Evolutionary conservation across 2,797 vertebrate species (phyloP), one percentile per base, ranked within the genome.

Genomic region (Malurus splendens): DNA sequence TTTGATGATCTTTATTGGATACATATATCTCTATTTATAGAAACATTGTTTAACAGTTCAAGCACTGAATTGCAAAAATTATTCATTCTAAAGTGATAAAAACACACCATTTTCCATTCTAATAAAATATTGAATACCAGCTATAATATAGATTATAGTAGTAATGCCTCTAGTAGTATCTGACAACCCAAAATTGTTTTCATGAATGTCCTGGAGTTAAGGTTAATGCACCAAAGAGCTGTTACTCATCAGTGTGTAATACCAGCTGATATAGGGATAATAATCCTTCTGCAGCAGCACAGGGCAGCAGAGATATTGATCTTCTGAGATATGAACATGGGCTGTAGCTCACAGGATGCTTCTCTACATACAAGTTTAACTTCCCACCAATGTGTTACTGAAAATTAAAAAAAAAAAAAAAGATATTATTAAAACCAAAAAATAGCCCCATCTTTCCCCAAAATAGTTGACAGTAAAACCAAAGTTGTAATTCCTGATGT

Each of bases 41-140:
- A 95, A 92, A 88, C 12, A 44, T 60, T 76, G 33, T 62, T 87
- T 94, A 93, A 94, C 82, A 50, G 39, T 89, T 93, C 65, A 91
- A 92, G 89, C 86, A 87, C 16, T 81, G 84, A 94, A 90, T 83
- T 94, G 82, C 62, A 95, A 93, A 92, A 95, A 64, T 25, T 6
- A 91, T 88, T 90, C 66, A 60, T 83, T 92, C 91, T 81, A 87
- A 51, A 79, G 64, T 84, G 72, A 89, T 86, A 54, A 90, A 91
- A 87, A 91, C 84, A 85, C 15, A 89, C 88, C 50, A 59, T 74
- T 75, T 70, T 88, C 32, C 30, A 82, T 93, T 95, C 86, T 94
- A 95, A 94, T 92, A 92, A 93, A 86, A 85, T 93, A 90, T 94
- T 92, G 86, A 96, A 73, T 93, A 87, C 51, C 54, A 18, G 30